Conservation (phyloP, 2,797 vertebrate species). For the Myotis planiceps region DNA sequence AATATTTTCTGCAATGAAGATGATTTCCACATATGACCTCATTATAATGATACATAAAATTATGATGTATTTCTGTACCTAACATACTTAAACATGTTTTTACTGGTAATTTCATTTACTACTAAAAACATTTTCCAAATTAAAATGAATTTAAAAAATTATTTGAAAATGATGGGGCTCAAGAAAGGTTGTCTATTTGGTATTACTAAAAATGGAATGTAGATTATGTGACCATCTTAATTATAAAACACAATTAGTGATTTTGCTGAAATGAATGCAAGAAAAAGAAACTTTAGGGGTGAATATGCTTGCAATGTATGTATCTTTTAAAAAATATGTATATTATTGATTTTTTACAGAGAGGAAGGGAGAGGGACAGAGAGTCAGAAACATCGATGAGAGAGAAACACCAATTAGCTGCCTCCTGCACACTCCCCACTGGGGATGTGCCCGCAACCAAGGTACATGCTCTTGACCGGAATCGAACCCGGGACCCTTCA, state of each 20-base stretch:
- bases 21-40: not conserved
- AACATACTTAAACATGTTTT: not conserved
- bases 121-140: not conserved
- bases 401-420: too few relatives aligned
- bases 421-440: too few relatives aligned
- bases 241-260: not conserved
- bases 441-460: too few relatives aligned
- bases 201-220: not conserved
- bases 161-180: not conserved
- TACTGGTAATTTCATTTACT: not conserved
- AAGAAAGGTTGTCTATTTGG: not conserved
- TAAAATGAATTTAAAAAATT: not conserved
- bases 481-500: too few relatives aligned
- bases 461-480: too few relatives aligned
- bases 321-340: not conserved
- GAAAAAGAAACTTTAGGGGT: not conserved
- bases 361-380: too few relatives aligned
- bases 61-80: not conserved
- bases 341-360: too few relatives aligned
- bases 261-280: constrained; percentile 25
- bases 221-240: not conserved
- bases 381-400: too few relatives aligned
- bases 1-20: not conserved
- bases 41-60: not conserved
- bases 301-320: not conserved